A percentile compares a stretch with the other conserved stretches of the same genome.
Conservation (phyloP, 92 coral and sea anemone genomes). For the Heteractis magnifica region DNA sequence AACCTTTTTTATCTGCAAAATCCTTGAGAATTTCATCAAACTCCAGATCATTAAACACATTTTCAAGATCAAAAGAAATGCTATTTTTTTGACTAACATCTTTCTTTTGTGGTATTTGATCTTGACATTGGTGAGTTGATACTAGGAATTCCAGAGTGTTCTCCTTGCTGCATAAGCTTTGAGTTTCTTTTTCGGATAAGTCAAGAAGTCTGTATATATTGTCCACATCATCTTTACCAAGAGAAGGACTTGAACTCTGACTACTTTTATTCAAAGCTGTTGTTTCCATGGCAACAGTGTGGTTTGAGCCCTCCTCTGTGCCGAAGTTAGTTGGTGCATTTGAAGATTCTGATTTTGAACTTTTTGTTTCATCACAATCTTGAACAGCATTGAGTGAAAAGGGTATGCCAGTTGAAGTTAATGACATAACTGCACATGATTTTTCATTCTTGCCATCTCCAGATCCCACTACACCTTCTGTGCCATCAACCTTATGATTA, state of each 20-base stretch:
- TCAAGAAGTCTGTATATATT: conserved; percentile 18
- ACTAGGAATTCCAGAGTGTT: background rate
- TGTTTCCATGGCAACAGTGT: background rate
- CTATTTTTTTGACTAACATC: background rate
- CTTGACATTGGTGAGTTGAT: background rate
- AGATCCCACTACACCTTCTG: background rate
- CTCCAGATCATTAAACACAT: conserved; percentile 49
- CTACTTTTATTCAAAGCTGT: background rate
- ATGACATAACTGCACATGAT: background rate
- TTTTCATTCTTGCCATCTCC: background rate
- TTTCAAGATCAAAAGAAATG: conserved; percentile 36
- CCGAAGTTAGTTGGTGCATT: background rate
- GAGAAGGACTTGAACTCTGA: background rate
- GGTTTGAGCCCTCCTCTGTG: background rate
- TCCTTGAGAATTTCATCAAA: conserved; percentile 36
- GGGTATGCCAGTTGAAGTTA: background rate
- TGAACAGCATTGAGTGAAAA: background rate
- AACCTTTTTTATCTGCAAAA: conserved; percentile 14
- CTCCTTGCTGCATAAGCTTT: background rate
- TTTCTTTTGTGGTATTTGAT: background rate
- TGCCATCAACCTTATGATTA: background rate
- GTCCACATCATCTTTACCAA: conserved; percentile 13
- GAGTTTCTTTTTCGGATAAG: background rate
- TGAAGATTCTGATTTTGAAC: background rate
- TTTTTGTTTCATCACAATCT: background rate